Base-by-base conservation (phyloP, 2,113 vertebrate genomes). In the Orthonyx spaldingii region DNA sequence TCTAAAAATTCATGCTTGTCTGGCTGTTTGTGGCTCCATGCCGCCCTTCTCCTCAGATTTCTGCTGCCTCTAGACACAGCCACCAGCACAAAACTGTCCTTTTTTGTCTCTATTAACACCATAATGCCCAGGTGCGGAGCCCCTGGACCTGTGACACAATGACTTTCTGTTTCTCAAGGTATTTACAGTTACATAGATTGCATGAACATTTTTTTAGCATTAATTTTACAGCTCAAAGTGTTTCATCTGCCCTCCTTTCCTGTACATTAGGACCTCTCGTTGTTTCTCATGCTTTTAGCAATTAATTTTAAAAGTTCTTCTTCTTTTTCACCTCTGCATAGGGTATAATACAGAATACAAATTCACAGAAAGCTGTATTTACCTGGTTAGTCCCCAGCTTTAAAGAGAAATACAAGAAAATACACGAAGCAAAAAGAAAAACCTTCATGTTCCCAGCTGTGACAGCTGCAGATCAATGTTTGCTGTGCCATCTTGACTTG, bases 341-440 rank as follows among this genome's bases (percentile, higher is more conserved):
- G 1, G 1, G 19, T 50, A 39, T 3, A 16, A 11, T 13, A 64
- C 0, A 1, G 17, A 35, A 61, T 22, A 35, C 1, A 22, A 65
- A 44, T 24, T 83, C 21, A 6, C 42, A 42, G 17, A 13, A 16
- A 39, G 10, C 19, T n/a, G 3, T 10, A 26, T 64, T 84, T 32
- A 77, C 21, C 32, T 60, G 17, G 10, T 61, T 63, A 92, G 7
- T 44, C 20, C 14, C 18, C 77, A 85, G n/a, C 35, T 78, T 59
- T 26, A 32, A 50, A 56, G 7, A 79, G 19, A 89, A 91, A 68
- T 10, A 56, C 21, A 78, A 75, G 17, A 35, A 77, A 77, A 37
- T 20, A 14, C 27, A 42, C 0, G 1, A 69, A 49, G 12, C 49
- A 17, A 47, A 42, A 63, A 14, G 26, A 56, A 84, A 33, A 20